These are phyloP conservation scores for Aptenodytes forsteri DNA, from an alignment of 2,113 vertebrate genomes.

Conservation along the genomic window DNA sequence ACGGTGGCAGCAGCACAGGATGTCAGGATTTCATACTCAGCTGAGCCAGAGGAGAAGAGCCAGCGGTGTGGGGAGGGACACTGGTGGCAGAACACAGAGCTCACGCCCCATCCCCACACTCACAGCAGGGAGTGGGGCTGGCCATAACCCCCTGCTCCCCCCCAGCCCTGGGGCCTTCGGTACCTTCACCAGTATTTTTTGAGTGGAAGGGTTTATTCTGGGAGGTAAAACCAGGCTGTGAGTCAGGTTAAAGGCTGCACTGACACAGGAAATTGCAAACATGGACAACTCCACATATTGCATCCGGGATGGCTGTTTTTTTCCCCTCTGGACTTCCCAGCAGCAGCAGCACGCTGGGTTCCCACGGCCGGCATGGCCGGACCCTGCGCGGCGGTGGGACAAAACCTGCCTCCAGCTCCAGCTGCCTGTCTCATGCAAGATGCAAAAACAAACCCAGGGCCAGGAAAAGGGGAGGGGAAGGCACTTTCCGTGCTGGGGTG, in stretches of 20 bases:
- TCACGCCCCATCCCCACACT: background rate
- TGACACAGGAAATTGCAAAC: background rate
- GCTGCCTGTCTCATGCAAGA: background rate
- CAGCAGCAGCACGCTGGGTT: background rate
- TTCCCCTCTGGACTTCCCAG: background rate
- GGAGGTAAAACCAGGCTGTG: background rate
- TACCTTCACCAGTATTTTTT: background rate
- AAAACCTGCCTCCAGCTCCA: background rate
- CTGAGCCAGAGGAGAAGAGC: background rate
- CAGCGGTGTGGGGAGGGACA: background rate
- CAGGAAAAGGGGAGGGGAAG: background rate
- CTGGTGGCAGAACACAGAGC: fast-evolving
- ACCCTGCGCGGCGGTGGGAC: fast-evolving
- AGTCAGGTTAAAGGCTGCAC: background rate
- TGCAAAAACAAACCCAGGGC: background rate
- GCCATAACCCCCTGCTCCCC: background rate
- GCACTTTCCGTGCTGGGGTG: background rate
- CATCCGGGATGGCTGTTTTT: background rate
- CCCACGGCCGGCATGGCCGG: background rate
- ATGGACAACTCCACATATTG: background rate
- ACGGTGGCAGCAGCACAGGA: background rate
- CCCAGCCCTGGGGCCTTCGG: background rate
- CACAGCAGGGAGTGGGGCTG: background rate
- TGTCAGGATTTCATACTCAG: background rate
- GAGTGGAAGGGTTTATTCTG: background rate